These are phyloP conservation scores for Oophaga sylvatica DNA, from an alignment of 2,797 vertebrate species.

Conservation along the genomic window DNA sequence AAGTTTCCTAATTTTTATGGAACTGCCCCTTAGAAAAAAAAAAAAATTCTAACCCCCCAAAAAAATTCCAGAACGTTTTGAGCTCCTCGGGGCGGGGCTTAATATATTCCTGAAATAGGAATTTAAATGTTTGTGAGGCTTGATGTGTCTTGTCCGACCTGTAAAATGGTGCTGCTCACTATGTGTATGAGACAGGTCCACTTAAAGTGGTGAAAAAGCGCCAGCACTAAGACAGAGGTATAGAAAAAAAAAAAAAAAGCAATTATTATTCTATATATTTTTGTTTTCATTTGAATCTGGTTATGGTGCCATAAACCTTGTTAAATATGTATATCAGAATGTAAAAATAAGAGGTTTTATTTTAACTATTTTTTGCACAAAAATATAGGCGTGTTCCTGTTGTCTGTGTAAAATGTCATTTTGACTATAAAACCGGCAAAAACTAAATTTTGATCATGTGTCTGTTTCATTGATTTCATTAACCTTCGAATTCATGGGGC, in stretches of 20 bases:
- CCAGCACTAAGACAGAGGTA: slow-evolving; percentile 72
- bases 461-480: slow-evolving; percentile 65
- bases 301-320: slow-evolving; percentile 84
- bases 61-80: neutral
- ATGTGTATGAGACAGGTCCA: neutral
- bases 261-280: slow-evolving; percentile 68
- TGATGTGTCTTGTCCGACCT: neutral
- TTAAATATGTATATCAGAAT: slow-evolving; percentile 83
- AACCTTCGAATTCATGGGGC: neutral
- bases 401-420: slow-evolving; percentile 77
- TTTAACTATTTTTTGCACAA: slow-evolving; percentile 82
- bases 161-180: neutral
- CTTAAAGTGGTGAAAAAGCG: slow-evolving; percentile 67
- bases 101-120: neutral
- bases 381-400: slow-evolving; percentile 77
- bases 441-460: slow-evolving; percentile 66
- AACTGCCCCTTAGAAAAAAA: neutral
- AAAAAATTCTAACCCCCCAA: neutral
- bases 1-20: neutral
- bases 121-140: neutral
- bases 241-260: slow-evolving; percentile 65
- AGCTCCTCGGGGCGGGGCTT: neutral
- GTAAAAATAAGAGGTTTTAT: slow-evolving; percentile 80
- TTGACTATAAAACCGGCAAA: slow-evolving; percentile 79
- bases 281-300: slow-evolving; percentile 76